Base-by-base conservation (phyloP, 2,797 vertebrate genomes). In the Chromis chromis region DNA sequence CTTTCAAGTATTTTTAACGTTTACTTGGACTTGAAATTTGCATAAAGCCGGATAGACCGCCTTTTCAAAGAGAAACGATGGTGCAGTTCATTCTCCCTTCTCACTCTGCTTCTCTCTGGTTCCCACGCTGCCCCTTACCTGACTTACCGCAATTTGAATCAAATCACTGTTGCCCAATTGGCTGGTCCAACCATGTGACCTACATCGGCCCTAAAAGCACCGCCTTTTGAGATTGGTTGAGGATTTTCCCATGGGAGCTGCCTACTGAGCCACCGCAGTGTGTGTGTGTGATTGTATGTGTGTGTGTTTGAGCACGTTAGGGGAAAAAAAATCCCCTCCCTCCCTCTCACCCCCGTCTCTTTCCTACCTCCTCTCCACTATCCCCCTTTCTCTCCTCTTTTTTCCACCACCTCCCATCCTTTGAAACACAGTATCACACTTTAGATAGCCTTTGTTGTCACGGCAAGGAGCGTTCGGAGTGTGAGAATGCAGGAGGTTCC, bases 171-270 rank as follows among this genome's bases (percentile, higher is more conserved):
- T 17, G 48, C 65, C 75, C 86, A 74, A 95, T 94, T 95, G 94
- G 94, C 74, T 81, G 70, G 65, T 77, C 21, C 6, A 76, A 76
- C 87, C 94, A 95, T 85, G 92, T 95, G 94, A 95, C 93, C 85
- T 44, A 78, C 68, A 78, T 88, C 67, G 44, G 63, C 78, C 74
- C 75, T 48, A 70, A 79, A 87, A 86, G 90, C 70, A 75, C 90
- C 71, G 72, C 92, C 89, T 90, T 89, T 88, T 86, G 75, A 90
- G 88, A 89, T 89, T 88, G 87, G 85, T 85, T 79, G 69, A 86
- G 88, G 89, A 92, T 95, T 95, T 95, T 95, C 94, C 94, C 94
- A 95, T 95, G 94, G 93, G 93, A 95, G 93, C 93, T 84, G 88
- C 92, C 84, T 86, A 84, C 77, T 82, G 89, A 86, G 86, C 63